These are phyloP conservation scores for Ellobium chinense DNA, from an alignment of 2,888 invertebrate genomes.

Conservation along the genomic window DNA sequence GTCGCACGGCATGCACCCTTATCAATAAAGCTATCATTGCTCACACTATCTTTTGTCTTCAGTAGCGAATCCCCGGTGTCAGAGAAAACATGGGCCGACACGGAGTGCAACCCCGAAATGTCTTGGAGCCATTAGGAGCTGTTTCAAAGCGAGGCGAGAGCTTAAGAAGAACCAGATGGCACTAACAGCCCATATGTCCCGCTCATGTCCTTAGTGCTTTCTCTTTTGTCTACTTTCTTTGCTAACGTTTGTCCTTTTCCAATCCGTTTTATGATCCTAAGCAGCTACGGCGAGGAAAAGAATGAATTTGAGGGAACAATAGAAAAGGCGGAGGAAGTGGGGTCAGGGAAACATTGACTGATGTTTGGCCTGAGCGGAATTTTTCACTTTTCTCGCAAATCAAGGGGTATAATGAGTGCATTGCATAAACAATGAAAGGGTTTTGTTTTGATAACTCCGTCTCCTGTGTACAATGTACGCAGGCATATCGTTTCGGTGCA, in stretches of 20 bases:
- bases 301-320: too few species aligned
- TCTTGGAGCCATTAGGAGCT: slow-evolving; percentile 41
- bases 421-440: too few species aligned
- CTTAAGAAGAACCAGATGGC: slow-evolving; percentile 35
- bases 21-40: slow-evolving; percentile 38
- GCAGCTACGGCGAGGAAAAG: not conserved
- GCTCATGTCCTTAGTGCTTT: not conserved
- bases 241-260: not conserved
- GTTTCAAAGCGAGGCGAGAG: slow-evolving; percentile 37
- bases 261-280: not conserved
- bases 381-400: too few species aligned
- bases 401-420: too few species aligned
- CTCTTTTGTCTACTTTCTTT: not conserved
- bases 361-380: too few species aligned
- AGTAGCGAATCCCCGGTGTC: slow-evolving; percentile 13
- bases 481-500: too few species aligned
- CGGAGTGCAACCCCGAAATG: slow-evolving; percentile 33
- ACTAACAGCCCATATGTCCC: slow-evolving; percentile 21
- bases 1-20: slow-evolving; percentile 38
- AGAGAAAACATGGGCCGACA: slow-evolving; percentile 26
- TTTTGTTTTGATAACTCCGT: too few species aligned
- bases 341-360: too few species aligned
- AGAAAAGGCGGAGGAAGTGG: too few species aligned
- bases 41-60: slow-evolving; percentile 29
- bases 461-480: too few species aligned